Conservation (phyloP, 2,113 vertebrate species). For the Halichoerus grypus region DNA sequence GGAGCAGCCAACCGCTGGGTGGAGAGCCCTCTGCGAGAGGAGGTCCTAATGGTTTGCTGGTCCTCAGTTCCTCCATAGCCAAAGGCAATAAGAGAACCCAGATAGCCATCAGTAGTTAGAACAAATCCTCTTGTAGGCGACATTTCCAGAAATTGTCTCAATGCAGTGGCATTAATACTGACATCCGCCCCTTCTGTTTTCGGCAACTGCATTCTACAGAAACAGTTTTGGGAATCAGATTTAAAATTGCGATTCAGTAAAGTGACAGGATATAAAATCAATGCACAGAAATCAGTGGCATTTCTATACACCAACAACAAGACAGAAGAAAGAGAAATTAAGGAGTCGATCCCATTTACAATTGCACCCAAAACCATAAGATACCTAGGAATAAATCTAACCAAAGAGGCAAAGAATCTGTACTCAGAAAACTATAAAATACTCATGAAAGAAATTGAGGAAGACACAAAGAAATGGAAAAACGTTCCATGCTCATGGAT, state of each 20-base stretch:
- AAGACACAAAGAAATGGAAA: too few species aligned
- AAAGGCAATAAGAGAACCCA: not conserved
- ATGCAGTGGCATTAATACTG: not conserved
- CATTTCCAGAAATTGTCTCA: constrained; percentile 1
- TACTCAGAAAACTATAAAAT: too few species aligned
- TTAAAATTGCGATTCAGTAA: not conserved
- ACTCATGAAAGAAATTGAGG: too few species aligned
- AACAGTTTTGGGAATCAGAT: not conserved
- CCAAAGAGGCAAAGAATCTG: too few species aligned
- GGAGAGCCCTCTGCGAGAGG: not conserved
- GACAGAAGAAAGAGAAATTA: too few species aligned
- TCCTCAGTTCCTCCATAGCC: not conserved
- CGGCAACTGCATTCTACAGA: not conserved
- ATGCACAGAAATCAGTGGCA: too few species aligned
- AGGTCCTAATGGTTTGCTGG: not conserved
- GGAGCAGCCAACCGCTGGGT: not conserved
- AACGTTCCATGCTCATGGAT: too few species aligned
- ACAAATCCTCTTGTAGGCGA: not conserved
- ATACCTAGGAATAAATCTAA: too few species aligned
- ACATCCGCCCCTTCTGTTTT: not conserved
- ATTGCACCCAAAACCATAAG: too few species aligned
- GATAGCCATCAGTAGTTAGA: not conserved
- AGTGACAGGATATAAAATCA: too few species aligned
- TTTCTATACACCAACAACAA: too few species aligned
- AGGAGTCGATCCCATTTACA: too few species aligned